Evolutionary conservation across 2,113 vertebrate species (phyloP), one percentile per base, ranked within the genome.

Genomic region (Castor canadensis): DNA sequence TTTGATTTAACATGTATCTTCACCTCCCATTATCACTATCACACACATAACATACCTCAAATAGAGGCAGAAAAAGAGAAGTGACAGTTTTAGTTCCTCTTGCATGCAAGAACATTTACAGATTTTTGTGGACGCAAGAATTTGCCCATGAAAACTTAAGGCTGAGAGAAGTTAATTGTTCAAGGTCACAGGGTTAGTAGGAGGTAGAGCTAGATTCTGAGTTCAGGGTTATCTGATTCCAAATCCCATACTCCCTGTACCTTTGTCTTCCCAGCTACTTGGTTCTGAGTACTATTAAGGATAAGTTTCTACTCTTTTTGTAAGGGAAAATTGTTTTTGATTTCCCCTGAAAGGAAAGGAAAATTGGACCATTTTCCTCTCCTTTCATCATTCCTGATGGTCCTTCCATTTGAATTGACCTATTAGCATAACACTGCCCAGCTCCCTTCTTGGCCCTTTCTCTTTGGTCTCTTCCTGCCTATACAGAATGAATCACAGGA

Each of bases 361-460:
- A 67, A 35, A 60, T 52, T 54, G 56, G 40, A n/a, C 19, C n/a
- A n/a, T n/a, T n/a, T n/a, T n/a, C n/a, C n/a, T n/a, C n/a, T n/a
- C n/a, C n/a, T n/a, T n/a, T 58, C 35, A 62, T 30, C 28, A 16
- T 32, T 38, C 8, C 15, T 45, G 11, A 11, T 5, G 45, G 9
- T 0, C n/a, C 81, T 43, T 62, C n/a, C 22, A 3, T 16, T 52
- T 10, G 45, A 43, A 47, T 9, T 3, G 26, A 20, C 15, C 5
- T 22, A 4, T n/a, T 7, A 20, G 16, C 49, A 40, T 24, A 1
- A 0, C 1, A 1, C 10, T 4, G 1, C 10, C 10, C 26, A 9
- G 15, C 11, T 64, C 7, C 22, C 54, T n/a, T 54, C 56, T 72
- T 26, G 1, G 19, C 1, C 22, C 16, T 16, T 75, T 60, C 52